Evolutionary conservation across 2,888 invertebrate genomes (phyloP).

Genomic region (Anoplius nigerrimus): DNA sequence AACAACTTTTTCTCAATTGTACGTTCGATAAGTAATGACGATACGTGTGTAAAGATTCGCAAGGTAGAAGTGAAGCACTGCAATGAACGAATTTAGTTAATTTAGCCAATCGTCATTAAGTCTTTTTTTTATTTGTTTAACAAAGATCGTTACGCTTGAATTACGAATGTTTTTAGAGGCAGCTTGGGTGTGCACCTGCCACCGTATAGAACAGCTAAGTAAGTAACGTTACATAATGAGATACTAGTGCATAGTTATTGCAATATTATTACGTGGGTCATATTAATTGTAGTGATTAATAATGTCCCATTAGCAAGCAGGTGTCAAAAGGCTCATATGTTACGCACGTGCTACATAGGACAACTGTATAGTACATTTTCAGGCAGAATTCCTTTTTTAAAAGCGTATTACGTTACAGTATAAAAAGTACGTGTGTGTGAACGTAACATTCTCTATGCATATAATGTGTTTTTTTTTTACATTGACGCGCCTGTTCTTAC

Average conservation of each 20-base stretch:
- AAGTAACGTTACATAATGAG: slow-evolving; percentile 42
- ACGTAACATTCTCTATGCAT: slow-evolving; percentile 11
- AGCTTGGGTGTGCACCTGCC: slow-evolving; percentile 74
- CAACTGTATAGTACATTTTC: slow-evolving; percentile 66
- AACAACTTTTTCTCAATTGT: slow-evolving; percentile 4
- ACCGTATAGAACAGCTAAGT: slow-evolving; percentile 68
- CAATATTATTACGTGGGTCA: slow-evolving; percentile 48
- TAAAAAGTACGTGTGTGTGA: slow-evolving; percentile 32
- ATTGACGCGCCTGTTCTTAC: slow-evolving; percentile 6
- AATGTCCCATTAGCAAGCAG: slow-evolving; percentile 72
- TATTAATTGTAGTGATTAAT: slow-evolving; percentile 62
- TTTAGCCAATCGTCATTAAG: slow-evolving; percentile 15
- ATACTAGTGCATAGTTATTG: slow-evolving; percentile 50
- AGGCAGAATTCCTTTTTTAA: slow-evolving; percentile 59
- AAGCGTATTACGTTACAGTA: slow-evolving; percentile 64
- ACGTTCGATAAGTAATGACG: slow-evolving; percentile 10
- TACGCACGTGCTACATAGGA: slow-evolving; percentile 67
- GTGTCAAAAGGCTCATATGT: slow-evolving; percentile 70
- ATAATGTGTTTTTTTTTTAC: no score
- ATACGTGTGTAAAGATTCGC: slow-evolving; percentile 28
- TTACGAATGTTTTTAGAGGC: slow-evolving; percentile 44
- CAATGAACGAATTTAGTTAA: slow-evolving; percentile 13
- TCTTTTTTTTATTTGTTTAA: no score
- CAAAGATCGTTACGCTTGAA: no score
- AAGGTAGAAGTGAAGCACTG: slow-evolving; percentile 33